Conservation (phyloP, 2,113 vertebrate species). For the Hemiscyllium ocellatum region DNA sequence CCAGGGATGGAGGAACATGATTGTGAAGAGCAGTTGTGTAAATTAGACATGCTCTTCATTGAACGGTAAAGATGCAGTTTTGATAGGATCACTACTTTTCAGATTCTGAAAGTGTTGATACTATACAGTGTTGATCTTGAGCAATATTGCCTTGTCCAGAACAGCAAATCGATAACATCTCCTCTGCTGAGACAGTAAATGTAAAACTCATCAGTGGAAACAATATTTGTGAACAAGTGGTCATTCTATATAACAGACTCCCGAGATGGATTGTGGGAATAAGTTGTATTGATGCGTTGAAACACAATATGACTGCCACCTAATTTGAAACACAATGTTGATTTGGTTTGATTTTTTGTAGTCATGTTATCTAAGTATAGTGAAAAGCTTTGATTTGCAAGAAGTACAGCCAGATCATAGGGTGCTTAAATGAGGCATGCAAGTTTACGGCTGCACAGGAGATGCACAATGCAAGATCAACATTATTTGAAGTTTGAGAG, state of each 20-base stretch:
- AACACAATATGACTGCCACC: background rate
- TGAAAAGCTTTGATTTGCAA: too few relatives aligned
- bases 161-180: background rate
- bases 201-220: background rate
- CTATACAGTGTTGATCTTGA: background rate
- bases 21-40: background rate
- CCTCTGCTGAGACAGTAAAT: background rate
- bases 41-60: background rate
- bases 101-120: background rate
- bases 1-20: background rate
- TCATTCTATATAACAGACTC: background rate
- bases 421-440: too few relatives aligned
- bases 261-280: background rate
- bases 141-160: too few relatives aligned
- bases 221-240: background rate
- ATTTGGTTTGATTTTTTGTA: too few relatives aligned
- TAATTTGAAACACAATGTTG: background rate
- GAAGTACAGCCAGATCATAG: too few relatives aligned
- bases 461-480: too few relatives aligned
- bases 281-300: background rate
- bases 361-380: too few relatives aligned
- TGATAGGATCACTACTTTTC: background rate
- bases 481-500: too few relatives aligned
- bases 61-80: background rate
- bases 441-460: too few relatives aligned